Percentiles rank a stretch among this genome's conserved stretches.
These are phyloP conservation scores for Nerophis lumbriciformis DNA, from an alignment of 2,113 vertebrate genomes.

Conservation along the genomic window DNA sequence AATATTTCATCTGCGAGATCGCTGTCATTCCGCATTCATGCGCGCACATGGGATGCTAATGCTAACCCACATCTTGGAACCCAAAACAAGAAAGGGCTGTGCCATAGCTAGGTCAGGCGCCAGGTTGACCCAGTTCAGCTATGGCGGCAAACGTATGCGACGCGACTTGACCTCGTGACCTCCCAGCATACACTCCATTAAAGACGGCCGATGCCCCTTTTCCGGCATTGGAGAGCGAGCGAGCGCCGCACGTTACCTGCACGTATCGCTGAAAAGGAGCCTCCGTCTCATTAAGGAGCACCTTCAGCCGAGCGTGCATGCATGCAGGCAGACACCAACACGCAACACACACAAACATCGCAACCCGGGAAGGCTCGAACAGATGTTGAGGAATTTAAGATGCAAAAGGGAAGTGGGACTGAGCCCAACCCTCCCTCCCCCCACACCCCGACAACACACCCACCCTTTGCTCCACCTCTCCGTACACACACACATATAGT, in stretches of 20 bases:
- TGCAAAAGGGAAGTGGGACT: slow-evolving; percentile 71
- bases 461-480: slow-evolving; percentile 39
- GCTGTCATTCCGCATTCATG: slow-evolving; percentile 47
- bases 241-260: slow-evolving; percentile 48
- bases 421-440: slow-evolving; percentile 11
- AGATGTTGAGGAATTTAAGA: slow-evolving; percentile 91
- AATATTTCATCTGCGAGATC: slow-evolving; percentile 62
- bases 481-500: slow-evolving; percentile 36
- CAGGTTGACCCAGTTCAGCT: slow-evolving; percentile 39
- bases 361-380: slow-evolving; percentile 71
- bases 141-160: too few relatives aligned
- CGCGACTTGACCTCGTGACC: too few relatives aligned
- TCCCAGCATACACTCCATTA: too few relatives aligned
- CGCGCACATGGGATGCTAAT: slow-evolving; percentile 29
- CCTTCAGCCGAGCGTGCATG: slow-evolving; percentile 62
- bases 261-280: slow-evolving; percentile 57
- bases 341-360: slow-evolving; percentile 47
- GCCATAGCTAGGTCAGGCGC: slow-evolving; percentile 12
- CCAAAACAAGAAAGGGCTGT: slow-evolving; percentile 7
- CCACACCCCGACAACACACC: slow-evolving; percentile 16
- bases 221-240: slow-evolving; percentile 32
- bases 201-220: slow-evolving; percentile 13
- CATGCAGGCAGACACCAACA: slow-evolving; percentile 47
- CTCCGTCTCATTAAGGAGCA: slow-evolving; percentile 69
- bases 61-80: slow-evolving; percentile 52